Evolutionary conservation across 2,797 vertebrate species (phyloP).

Genomic region (Mionectes olivaceus): DNA sequence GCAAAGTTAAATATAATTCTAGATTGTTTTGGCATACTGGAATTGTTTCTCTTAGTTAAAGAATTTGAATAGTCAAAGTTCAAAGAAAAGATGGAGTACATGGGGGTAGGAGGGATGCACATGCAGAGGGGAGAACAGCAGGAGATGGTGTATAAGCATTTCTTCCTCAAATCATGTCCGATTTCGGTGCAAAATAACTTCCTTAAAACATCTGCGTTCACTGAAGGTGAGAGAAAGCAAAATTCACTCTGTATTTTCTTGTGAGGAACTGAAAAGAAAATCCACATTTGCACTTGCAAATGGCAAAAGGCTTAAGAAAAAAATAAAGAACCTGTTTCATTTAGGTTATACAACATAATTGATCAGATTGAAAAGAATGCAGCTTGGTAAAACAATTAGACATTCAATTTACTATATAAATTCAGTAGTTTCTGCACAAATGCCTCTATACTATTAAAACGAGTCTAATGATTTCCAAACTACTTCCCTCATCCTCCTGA

Average conservation of each 20-base stretch:
- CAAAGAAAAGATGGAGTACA: neutral
- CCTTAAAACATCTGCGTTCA: conserved; percentile 63
- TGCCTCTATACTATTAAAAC: neutral
- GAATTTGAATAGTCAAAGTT: conserved; percentile 16
- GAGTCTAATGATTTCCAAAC: conserved; percentile 2
- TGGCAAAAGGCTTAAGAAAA: neutral
- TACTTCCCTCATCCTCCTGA: neutral
- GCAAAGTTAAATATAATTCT: neutral
- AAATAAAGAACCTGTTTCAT: neutral
- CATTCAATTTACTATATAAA: conserved; percentile 29
- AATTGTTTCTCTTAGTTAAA: conserved; percentile 21
- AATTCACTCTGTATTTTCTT: conserved; percentile 16
- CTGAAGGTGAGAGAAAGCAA: conserved; percentile 48
- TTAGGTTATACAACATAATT: conserved; percentile 19
- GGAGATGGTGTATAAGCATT: conserved; percentile 40
- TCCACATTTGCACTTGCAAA: conserved; percentile 18
- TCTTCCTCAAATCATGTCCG: conserved; percentile 46
- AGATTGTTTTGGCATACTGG: neutral
- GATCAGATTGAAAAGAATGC: conserved; percentile 14
- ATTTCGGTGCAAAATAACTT: conserved; percentile 44
- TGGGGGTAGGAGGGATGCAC: conserved; percentile 10
- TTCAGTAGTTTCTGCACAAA: conserved; percentile 27
- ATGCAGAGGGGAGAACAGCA: conserved; percentile 33
- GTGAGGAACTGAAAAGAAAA: conserved; percentile 28
- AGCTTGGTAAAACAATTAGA: conserved; percentile 18